Percentiles rank a stretch among this genome's conserved stretches.
Conservation (phyloP, 2,113 vertebrate genomes). For the Psettodes erumei region DNA sequence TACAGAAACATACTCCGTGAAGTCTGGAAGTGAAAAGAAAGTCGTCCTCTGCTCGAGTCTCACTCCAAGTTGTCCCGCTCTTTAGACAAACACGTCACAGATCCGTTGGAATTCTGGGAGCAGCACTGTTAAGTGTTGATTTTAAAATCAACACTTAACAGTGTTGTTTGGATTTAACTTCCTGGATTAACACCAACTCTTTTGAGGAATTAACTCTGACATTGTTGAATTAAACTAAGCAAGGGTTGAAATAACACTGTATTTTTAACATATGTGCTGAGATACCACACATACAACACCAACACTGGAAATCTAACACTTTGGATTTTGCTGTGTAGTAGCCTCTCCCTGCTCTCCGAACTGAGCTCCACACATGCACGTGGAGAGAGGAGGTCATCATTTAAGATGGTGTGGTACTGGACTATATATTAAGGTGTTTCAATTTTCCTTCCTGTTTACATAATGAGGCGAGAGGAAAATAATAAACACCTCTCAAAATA, state of each 20-base stretch:
- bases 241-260: conserved; percentile 13
- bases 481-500: too few species aligned
- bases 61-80: neutral
- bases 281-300: too few species aligned
- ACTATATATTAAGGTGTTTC: too few species aligned
- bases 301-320: neutral
- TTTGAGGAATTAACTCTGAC: conserved; percentile 1
- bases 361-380: too few species aligned
- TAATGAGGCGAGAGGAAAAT: too few species aligned
- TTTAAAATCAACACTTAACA: neutral
- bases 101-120: neutral
- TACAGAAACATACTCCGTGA: neutral
- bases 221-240: conserved; percentile 8
- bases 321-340: conserved; percentile 6
- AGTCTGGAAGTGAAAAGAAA: neutral
- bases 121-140: too few species aligned
- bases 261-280: conserved; percentile 25
- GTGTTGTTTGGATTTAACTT: neutral
- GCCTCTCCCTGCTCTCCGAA: too few species aligned
- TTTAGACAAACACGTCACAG: neutral
- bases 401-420: too few species aligned
- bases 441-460: too few species aligned
- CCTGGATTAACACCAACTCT: conserved; percentile 2
- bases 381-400: too few species aligned
- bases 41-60: neutral